Evolutionary conservation across 2,888 invertebrate species (phyloP), one percentile per base, ranked within the genome.

Genomic region (Pomacea canaliculata): DNA sequence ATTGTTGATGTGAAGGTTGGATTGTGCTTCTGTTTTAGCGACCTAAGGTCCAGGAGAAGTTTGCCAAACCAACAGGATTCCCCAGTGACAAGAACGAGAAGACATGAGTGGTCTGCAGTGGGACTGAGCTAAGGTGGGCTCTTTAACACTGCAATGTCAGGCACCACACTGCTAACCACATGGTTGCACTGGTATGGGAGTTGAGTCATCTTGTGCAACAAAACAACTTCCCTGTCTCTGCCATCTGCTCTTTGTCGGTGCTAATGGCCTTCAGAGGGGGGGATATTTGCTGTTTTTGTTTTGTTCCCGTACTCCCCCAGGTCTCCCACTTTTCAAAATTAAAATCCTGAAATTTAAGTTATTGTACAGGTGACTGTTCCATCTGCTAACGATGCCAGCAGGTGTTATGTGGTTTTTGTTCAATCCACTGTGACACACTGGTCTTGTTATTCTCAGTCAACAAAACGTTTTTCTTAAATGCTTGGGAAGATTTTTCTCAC

Each of bases 41-140:
- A 78, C 83, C 81, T 77, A 81, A 85, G 74, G 77, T 85, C 65
- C 80, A 83, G 27, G 89, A 89, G 70, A 89, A 87, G 79, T 90
- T 90, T 86, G 87, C 88, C 76, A 85, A 87, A 82, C 90, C 90
- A 23, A 86, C 85, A 77, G 86, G 85, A 71, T 88, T 87, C 66
- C 87, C 85, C n/a, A 79, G 76, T 59, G 87, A 88, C 37, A 86
- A 85, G 78, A 84, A 81, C 65, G 85, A 85, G 70, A 85, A 86
- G 70, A 86, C 87, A 59, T 87, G 86, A 86, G 51, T 56, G 16
- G 51, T 16, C 10, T 56, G 8, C 10, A 10, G 16, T 56, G 68
- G 68, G 66, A 46, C 19, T n/a, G 51, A 46, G 37, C 9, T 48
- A 37, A 19, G n/a, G 19, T 59, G 19, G 51, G 59, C 37, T 37